Evolutionary conservation across 1,140 invertebrate genomes (phyloP), one percentile per base, ranked within the genome.

Genomic region (Bombus soroeensis): DNA sequence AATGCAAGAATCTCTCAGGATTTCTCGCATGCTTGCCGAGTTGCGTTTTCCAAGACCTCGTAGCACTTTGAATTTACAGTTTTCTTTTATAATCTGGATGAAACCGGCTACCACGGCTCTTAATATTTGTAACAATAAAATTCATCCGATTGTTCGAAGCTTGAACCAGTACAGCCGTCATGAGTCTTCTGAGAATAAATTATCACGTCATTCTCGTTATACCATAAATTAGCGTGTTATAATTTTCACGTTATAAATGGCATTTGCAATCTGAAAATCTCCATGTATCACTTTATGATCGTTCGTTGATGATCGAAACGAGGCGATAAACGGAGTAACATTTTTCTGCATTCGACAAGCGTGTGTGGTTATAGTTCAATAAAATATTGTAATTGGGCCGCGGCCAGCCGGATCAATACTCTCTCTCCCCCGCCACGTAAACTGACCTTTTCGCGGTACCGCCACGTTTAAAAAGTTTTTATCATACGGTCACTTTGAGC

Each of bases 301-400:
- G 66, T 34, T 68, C 32, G 28, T n/a, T 15, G 70, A 39, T 72
- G 10, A 28, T 15, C 12, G 39, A 3, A 72, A 72, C 39, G 70
- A n/a, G 39, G 68, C 72, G 32, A 76, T 53, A 75, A 77, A 78
- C 82, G 74, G 28, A 43, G 73, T 53, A 41, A 25, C 73, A 41
- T 71, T 77, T 75, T 77, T 88, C 47, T 25, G n/a, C 73, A 62
- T 85, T 78, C 83, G 82, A 88, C 77, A 82, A 75, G 57, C 72
- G 57, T 34, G 57, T 57, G 39, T 59, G 76, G 75, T 83, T 77
- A 87, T 89, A 78, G 89, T 89, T 89, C 85, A 87, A 90, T 90
- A 89, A 90, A 89, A 90, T 90, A 90, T 90, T 89, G 89, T 90
- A 90, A 90, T 90, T 90, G 88, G 85, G 81, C 85, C 89, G 70